Base-by-base conservation (phyloP, 2,888 invertebrate genomes). In the Invenusta paracnida region DNA sequence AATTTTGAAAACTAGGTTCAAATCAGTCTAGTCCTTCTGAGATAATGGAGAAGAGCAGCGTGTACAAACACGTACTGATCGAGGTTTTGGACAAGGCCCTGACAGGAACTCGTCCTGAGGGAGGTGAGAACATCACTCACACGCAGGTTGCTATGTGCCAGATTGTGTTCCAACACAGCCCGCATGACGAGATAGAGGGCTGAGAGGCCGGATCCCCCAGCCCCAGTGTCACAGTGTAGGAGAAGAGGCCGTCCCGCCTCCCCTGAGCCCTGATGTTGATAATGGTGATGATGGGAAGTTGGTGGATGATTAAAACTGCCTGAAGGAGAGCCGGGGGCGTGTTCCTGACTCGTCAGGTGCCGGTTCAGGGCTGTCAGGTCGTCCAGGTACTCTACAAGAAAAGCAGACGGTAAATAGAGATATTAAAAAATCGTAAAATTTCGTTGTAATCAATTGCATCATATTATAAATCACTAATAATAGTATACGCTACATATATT, bases 41-140 rank as follows among this genome's bases (percentile, higher is more conserved):
- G 73, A 23, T 73, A 73, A 23, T 73, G 73, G 17, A 73, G 25
- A 5, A 73, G 73, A 13, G 73, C 73, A 2, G 73, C 73, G 73
- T 73, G 73, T 13, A 73, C 73, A 73, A 73, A 73, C 11, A 73
- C 27, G 73, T 73, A 73, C 73, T 73, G 73, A 23, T 73, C 73
- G 2, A 13, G 2, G 73, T 73, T 73, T 23, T 73, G 73, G 2
- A 73, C 73, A 13, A 73, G 73, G 73, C 73, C 27, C 73, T 73
- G 73, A 23, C 73, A 73, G 2, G 73, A 73, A 73, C 73, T 73
- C 17, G 73, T 73, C 25, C 73, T 5, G 11, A 73, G 73, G 27
- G 73, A 73, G 73, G 17, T 73, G 11, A 73, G 27, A 2, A 73
- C 73, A 73, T 73, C 73, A 73, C 73, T 73, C 73, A 73, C 73